These are phyloP conservation scores for Lampris incognitus DNA, from an alignment of 2,113 vertebrate genomes.

Conservation along the genomic window DNA sequence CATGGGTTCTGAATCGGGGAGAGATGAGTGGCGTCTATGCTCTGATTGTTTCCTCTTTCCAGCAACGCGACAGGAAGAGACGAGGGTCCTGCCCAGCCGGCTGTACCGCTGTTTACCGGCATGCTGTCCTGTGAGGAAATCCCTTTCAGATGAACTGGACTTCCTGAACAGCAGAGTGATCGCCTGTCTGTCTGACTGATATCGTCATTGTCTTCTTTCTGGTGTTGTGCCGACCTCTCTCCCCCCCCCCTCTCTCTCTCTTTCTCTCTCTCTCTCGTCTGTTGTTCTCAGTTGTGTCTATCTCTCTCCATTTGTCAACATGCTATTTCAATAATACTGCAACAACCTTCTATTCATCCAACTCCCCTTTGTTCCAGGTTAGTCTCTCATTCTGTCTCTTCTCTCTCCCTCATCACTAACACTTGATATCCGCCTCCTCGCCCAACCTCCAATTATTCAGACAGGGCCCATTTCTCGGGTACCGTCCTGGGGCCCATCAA, in stretches of 20 bases:
- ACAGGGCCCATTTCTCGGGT: background rate
- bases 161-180: conserved; percentile 20
- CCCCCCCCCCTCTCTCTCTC: background rate
- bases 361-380: too few species aligned
- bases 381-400: background rate
- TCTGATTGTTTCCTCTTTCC: background rate
- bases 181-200: conserved; percentile 7
- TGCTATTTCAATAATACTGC: too few species aligned
- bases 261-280: background rate
- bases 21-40: conserved; percentile 5
- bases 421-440: conserved; percentile 37
- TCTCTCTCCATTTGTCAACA: too few species aligned
- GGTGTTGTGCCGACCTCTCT: background rate
- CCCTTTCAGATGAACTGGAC: conserved; percentile 48
- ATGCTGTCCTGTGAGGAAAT: conserved; percentile 44
- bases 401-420: background rate
- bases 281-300: too few species aligned
- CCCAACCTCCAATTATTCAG: conserved; percentile 46
- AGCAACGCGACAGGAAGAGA: conserved; percentile 45
- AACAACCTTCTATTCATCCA: too few species aligned
- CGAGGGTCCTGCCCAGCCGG: conserved; percentile 29
- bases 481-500: conserved; percentile 54
- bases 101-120: background rate
- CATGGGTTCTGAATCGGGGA: too few species aligned
- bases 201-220: background rate